A percentile compares a stretch with the other conserved stretches of the same genome.
phyloP scores from a whole-genome alignment of 1,140 invertebrate genomes.

The Anthonomus grandis region DNA sequence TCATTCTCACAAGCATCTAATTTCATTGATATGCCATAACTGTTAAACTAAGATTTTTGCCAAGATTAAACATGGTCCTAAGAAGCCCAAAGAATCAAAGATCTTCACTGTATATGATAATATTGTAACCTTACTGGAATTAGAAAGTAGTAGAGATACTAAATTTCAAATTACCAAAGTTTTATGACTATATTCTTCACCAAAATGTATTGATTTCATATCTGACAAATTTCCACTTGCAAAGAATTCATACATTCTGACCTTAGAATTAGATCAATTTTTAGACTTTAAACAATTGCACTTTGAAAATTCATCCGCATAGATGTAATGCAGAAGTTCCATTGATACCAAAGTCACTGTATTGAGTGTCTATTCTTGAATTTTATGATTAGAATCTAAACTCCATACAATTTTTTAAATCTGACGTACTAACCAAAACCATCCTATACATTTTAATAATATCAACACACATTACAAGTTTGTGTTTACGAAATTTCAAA shows the following conservation, averaged over 20 bases:
- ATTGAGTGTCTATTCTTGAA: not conserved
- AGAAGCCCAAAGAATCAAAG: not conserved
- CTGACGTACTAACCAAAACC: not conserved
- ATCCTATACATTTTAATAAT: slow-evolving; percentile 8
- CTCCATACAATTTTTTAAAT: slow-evolving; percentile 9
- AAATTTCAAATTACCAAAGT: not conserved
- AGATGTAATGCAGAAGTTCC: not conserved
- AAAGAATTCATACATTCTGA: not conserved
- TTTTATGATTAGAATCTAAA: not conserved
- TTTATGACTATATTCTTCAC: not conserved
- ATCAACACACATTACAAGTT: not conserved
- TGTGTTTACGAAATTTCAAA: not conserved
- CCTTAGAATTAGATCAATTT: not conserved
- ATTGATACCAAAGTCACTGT: not conserved
- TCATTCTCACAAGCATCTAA: too few relatives aligned
- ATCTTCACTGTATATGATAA: not conserved
- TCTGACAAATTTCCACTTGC: not conserved
- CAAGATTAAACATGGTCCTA: not conserved
- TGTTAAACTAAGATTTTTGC: too few relatives aligned
- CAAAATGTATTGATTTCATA: not conserved
- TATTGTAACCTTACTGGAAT: not conserved
- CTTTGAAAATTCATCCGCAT: not conserved
- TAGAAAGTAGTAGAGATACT: not conserved
- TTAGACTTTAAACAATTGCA: not conserved
- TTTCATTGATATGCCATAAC: too few relatives aligned